These are phyloP conservation scores for Drosophila burlai DNA, from an alignment of 1,140 invertebrate species.

Conservation along the genomic window DNA sequence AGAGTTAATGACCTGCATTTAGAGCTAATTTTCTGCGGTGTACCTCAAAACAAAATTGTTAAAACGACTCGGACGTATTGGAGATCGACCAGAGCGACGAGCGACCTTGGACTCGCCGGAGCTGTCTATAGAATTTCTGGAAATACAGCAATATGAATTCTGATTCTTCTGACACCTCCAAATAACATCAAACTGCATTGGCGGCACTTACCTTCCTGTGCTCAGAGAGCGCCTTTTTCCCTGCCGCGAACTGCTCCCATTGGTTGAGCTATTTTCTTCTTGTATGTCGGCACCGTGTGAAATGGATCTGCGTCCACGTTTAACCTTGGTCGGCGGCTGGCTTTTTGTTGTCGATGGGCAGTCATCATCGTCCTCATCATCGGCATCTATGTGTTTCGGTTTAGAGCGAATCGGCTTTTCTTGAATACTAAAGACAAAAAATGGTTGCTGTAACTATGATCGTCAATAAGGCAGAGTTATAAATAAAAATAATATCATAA, in stretches of 20 bases:
- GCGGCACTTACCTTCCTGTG: constrained; percentile 2
- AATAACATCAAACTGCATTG: neutral
- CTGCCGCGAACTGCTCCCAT: neutral
- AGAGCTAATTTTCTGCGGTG: neutral
- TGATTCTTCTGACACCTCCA: neutral
- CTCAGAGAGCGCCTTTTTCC: neutral
- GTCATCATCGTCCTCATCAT: constrained; percentile 2
- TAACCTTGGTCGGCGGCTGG: neutral
- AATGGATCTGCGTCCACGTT: constrained; percentile 51
- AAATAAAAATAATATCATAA: too few relatives aligned
- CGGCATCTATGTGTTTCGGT: constrained; percentile 37
- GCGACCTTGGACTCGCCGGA: constrained; percentile 34
- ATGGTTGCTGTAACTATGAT: neutral
- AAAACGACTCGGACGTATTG: constrained; percentile 32
- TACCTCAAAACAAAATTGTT: constrained; percentile 55
- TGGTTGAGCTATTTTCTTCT: neutral
- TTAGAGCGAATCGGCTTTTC: neutral
- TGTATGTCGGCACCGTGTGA: constrained; percentile 30
- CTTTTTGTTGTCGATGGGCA: neutral
- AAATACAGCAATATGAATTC: neutral
- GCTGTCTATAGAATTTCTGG: constrained; percentile 23
- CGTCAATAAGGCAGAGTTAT: neutral
- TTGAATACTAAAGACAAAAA: neutral
- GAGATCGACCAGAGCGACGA: constrained; percentile 51
- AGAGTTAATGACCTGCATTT: neutral